phyloP scores from a whole-genome alignment of 2,888 invertebrate genomes.

The Heteromyza rotundicornis region DNA sequence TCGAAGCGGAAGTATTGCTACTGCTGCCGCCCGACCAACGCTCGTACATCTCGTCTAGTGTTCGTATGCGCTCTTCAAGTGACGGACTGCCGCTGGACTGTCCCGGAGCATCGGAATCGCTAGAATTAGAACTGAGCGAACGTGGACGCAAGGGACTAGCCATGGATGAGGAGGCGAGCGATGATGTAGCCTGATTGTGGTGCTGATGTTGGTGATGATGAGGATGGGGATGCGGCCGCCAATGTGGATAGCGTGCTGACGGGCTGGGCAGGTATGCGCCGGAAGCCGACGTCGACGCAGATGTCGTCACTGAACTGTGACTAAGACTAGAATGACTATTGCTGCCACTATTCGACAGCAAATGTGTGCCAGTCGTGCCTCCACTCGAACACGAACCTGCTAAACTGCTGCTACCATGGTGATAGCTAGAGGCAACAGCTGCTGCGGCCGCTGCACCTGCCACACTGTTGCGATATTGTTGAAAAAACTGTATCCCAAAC shows the following conservation, averaged over 20 bases:
- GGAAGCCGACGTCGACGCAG: slow-evolving; percentile 31
- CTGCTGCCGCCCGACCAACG: slow-evolving; percentile 78
- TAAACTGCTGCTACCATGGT: slow-evolving; percentile 36
- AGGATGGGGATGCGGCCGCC: slow-evolving; percentile 47
- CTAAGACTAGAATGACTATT: slow-evolving; percentile 61
- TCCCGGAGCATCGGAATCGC: slow-evolving; percentile 68
- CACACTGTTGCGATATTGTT: slow-evolving; percentile 55
- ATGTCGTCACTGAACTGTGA: slow-evolving; percentile 45
- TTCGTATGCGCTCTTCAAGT: slow-evolving; percentile 89
- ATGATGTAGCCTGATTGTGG: slow-evolving; percentile 53
- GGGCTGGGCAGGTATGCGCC: slow-evolving; percentile 43
- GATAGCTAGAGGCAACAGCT: slow-evolving; percentile 32
- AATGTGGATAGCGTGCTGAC: slow-evolving; percentile 43
- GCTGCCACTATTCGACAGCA: slow-evolving; percentile 47
- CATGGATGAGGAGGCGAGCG: slow-evolving; percentile 64
- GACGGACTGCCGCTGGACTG: slow-evolving; percentile 68
- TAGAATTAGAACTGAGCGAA: slow-evolving; percentile 77
- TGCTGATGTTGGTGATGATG: slow-evolving; percentile 38
- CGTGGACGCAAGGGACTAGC: slow-evolving; percentile 72
- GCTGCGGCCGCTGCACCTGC: slow-evolving; percentile 23
- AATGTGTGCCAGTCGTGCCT: slow-evolving; percentile 25
- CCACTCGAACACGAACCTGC: slow-evolving; percentile 40
- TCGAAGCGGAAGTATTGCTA: slow-evolving; percentile 9
- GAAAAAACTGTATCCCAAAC: slow-evolving; percentile 77
- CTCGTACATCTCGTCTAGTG: slow-evolving; percentile 91